These are phyloP conservation scores for Falco novaeseelandiae DNA, from an alignment of 2,797 vertebrate genomes.

Conservation along the genomic window DNA sequence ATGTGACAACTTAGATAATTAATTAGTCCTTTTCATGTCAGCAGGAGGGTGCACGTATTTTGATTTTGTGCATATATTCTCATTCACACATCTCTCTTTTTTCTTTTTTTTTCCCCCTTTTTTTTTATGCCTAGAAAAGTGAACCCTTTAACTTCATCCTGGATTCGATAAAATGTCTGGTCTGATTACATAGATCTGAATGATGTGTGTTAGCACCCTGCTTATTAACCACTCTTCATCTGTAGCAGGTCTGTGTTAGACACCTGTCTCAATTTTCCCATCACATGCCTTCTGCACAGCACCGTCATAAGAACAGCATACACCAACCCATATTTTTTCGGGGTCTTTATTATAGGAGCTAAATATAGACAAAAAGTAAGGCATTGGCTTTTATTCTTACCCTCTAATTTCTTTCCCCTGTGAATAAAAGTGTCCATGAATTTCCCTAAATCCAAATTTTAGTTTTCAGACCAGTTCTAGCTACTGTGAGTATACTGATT, in stretches of 20 bases:
- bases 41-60: background rate
- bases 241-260: conserved; percentile 44
- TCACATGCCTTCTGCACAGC: conserved; percentile 10
- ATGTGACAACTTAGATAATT: conserved; percentile 59
- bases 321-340: background rate
- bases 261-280: conserved; percentile 20
- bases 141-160: conserved; percentile 19
- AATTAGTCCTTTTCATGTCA: conserved; percentile 64
- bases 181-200: conserved; percentile 28
- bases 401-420: background rate
- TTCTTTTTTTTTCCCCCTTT: background rate
- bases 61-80: conserved; percentile 57
- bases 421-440: background rate
- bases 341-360: background rate
- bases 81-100: background rate
- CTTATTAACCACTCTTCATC: conserved; percentile 56
- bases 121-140: background rate
- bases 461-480: background rate
- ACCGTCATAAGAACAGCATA: conserved; percentile 13
- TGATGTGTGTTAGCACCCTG: background rate
- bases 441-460: background rate
- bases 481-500: background rate
- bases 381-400: background rate
- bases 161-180: background rate
- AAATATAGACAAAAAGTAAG: conserved; percentile 20